These are phyloP conservation scores for Delphinapterus leucas DNA, from an alignment of 2,113 vertebrate species.

Conservation along the genomic window DNA sequence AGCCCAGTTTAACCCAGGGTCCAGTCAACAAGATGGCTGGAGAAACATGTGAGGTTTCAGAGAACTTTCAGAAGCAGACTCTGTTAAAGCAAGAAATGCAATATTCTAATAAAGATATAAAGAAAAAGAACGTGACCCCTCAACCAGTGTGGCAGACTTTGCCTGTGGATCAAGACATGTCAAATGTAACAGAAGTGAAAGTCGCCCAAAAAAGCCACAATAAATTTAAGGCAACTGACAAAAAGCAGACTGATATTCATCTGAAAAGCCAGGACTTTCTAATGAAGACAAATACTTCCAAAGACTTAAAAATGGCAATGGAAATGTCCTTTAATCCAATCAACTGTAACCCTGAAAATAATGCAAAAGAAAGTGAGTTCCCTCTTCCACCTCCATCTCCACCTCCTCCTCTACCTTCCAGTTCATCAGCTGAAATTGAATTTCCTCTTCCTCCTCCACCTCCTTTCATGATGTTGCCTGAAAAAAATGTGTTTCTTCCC, in stretches of 20 bases:
- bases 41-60: conserved; percentile 17
- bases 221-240: conserved; percentile 65
- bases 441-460: conserved; percentile 90
- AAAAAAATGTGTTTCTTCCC: conserved; percentile 63
- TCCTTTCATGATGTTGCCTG: conserved; percentile 80
- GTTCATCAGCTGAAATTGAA: conserved; percentile 80
- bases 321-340: conserved; percentile 64
- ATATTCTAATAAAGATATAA: conserved; percentile 52
- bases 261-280: conserved; percentile 68
- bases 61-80: conserved; percentile 58
- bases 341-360: conserved; percentile 79
- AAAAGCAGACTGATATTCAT: conserved; percentile 47
- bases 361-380: conserved; percentile 78
- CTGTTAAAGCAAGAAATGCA: conserved; percentile 57
- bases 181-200: conserved; percentile 54
- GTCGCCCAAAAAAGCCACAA: conserved; percentile 46
- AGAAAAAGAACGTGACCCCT: conserved; percentile 52
- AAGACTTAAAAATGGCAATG: conserved; percentile 65
- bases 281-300: conserved; percentile 70
- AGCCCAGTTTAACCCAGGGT: background rate
- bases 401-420: conserved; percentile 75
- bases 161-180: conserved; percentile 60
- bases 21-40: background rate
- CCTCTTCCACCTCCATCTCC: conserved; percentile 86
- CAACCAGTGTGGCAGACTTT: conserved; percentile 55